phyloP scores from a whole-genome alignment of 1,140 invertebrate genomes.

The Panagrolaimus sp. region DNA sequence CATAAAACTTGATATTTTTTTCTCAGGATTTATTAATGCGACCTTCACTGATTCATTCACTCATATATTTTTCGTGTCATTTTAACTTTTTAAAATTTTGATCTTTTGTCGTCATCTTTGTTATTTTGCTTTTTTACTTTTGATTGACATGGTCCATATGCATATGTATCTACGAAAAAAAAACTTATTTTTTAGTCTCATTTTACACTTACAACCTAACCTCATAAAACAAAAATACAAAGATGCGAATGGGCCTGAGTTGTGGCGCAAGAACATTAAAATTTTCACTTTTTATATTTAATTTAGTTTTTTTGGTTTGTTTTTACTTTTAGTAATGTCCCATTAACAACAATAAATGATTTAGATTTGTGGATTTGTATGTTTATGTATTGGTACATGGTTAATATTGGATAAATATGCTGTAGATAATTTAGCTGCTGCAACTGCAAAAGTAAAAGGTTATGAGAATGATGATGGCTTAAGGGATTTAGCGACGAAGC shows the following conservation, averaged over 20 bases:
- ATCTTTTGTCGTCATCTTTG: too few species aligned
- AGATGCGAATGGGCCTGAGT: slow-evolving; percentile 26
- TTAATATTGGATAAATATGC: slow-evolving; percentile 56
- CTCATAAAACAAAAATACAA: not conserved
- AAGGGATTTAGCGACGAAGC: slow-evolving; percentile 54
- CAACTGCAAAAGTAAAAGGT: slow-evolving; percentile 52
- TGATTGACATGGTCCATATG: too few species aligned
- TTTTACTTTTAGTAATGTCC: not conserved
- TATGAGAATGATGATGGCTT: slow-evolving; percentile 53
- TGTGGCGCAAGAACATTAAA: slow-evolving; percentile 40
- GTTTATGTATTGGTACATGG: slow-evolving; percentile 51
- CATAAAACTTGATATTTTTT: too few species aligned
- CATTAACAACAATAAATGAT: slow-evolving; percentile 16
- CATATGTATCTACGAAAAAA: too few species aligned
- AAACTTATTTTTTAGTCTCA: too few species aligned
- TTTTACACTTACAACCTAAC: too few species aligned
- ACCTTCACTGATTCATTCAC: too few species aligned
- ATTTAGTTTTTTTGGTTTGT: slow-evolving; percentile 54
- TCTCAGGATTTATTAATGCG: too few species aligned
- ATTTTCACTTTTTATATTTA: slow-evolving; percentile 55
- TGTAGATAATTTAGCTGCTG: slow-evolving; percentile 55
- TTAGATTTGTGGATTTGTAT: slow-evolving; percentile 54
- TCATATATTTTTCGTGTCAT: too few species aligned
- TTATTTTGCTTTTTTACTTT: too few species aligned
- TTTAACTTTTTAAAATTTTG: too few species aligned